phyloP scores from a whole-genome alignment of 2,888 invertebrate species.

The Phortica magna region DNA sequence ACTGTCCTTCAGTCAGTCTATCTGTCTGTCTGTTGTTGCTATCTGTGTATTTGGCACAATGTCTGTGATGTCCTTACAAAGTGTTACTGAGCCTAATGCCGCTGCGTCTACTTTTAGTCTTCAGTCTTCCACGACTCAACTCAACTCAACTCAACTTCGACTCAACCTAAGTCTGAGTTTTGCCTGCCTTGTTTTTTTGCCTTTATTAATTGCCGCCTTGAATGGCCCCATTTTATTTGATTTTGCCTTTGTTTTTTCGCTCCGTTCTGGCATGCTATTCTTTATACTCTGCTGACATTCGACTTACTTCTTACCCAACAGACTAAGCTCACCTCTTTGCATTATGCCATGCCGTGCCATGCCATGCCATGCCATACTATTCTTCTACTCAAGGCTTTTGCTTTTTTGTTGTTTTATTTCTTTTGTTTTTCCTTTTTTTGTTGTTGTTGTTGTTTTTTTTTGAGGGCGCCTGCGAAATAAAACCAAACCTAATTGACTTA shows the following conservation, averaged over 20 bases:
- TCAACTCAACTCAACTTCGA: slow-evolving; percentile 49
- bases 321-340: neutral
- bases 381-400: neutral
- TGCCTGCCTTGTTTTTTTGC: slow-evolving; percentile 58
- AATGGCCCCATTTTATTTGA: slow-evolving; percentile 72
- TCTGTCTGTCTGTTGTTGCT: neutral
- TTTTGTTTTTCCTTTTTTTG: neutral
- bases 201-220: slow-evolving; percentile 72
- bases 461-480: slow-evolving; percentile 62
- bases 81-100: slow-evolving; percentile 41
- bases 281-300: slow-evolving; percentile 4
- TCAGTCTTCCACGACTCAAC: slow-evolving; percentile 46
- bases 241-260: slow-evolving; percentile 62
- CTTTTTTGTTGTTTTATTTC: slow-evolving; percentile 22
- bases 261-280: slow-evolving; percentile 1
- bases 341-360: neutral
- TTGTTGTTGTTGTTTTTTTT: no score
- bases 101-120: no score
- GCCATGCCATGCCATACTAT: neutral
- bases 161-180: slow-evolving; percentile 42
- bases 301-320: neutral
- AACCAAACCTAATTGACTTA: slow-evolving; percentile 74
- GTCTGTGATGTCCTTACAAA: slow-evolving; percentile 50
- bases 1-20: no score
- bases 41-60: neutral